Conservation (phyloP, 1,140 invertebrate species). For the Lasioglossum albipes region DNA sequence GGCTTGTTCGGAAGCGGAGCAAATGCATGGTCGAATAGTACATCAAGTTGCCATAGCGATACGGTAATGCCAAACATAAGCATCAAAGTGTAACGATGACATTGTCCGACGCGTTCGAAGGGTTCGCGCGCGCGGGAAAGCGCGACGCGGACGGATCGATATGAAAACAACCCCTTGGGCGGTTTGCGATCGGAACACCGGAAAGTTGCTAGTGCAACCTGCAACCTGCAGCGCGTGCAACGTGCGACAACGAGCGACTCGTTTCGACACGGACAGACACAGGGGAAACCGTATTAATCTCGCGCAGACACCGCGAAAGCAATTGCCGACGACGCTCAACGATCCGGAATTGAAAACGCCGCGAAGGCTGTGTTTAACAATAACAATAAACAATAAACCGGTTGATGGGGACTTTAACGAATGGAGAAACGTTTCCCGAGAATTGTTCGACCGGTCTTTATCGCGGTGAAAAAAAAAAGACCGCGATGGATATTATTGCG, state of each 20-base stretch:
- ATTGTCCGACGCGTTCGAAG: conserved; percentile 52
- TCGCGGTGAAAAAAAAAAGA: not conserved
- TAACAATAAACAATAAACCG: not conserved
- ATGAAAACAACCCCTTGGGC: conserved; percentile 32
- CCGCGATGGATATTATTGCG: not conserved
- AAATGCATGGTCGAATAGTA: conserved; percentile 33
- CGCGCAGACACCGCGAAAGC: not conserved
- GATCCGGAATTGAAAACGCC: conserved; percentile 6
- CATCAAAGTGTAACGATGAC: conserved; percentile 53
- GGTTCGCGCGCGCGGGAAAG: conserved; percentile 17
- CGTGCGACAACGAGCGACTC: not conserved
- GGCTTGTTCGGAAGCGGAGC: not conserved
- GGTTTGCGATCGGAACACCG: conserved; percentile 17
- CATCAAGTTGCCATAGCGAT: conserved; percentile 57
- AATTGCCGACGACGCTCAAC: not conserved
- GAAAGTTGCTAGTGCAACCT: conserved; percentile 5
- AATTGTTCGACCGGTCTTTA: conserved; percentile 2
- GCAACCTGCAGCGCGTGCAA: too few relatives aligned
- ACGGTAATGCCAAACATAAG: conserved; percentile 51
- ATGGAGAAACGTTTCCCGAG: not conserved
- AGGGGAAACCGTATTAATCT: conserved; percentile 30
- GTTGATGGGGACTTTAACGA: not conserved
- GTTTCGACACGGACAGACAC: not conserved
- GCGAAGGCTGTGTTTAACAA: not conserved
- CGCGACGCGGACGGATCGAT: conserved; percentile 40